A percentile compares a stretch with the other conserved stretches of the same genome.
These are phyloP conservation scores for Cephonodes hylas DNA, from an alignment of 2,888 invertebrate species.

Conservation along the genomic window DNA sequence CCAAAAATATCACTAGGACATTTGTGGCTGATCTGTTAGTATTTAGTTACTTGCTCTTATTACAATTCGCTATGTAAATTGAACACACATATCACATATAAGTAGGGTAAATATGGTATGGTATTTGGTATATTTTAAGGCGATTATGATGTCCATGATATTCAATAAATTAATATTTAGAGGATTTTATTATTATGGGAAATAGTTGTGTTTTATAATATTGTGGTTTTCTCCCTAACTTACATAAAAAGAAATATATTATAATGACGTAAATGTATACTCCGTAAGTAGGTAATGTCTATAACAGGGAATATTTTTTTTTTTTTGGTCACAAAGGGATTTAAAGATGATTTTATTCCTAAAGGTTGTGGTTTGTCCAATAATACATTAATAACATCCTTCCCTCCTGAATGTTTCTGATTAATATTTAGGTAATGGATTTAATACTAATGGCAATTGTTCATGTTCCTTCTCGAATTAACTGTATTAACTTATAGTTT, in stretches of 20 bases:
- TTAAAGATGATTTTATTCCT: neutral
- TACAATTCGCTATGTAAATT: slow-evolving; percentile 25
- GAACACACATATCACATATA: slow-evolving; percentile 25
- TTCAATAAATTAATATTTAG: neutral
- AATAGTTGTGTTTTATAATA: neutral
- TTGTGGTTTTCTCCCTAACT: neutral
- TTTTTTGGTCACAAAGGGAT: neutral
- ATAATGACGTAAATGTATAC: too few species aligned
- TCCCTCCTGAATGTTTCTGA: neutral
- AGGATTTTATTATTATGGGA: neutral
- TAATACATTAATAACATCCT: neutral
- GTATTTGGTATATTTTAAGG: neutral
- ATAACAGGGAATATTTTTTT: too few species aligned
- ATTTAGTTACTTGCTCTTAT: slow-evolving; percentile 40
- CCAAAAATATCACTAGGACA: slow-evolving; percentile 43
- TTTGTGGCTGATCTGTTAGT: slow-evolving; percentile 63
- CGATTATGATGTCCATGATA: neutral
- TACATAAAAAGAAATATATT: too few species aligned
- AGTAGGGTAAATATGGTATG: slow-evolving; percentile 21
- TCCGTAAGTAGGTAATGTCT: too few species aligned
- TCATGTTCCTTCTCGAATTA: neutral
- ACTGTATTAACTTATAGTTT: slow-evolving; percentile 5
- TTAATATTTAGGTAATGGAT: slow-evolving; percentile 4
- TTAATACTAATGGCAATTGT: slow-evolving; percentile 3
- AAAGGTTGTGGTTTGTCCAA: slow-evolving; percentile 1